Evolutionary conservation across 2,797 vertebrate genomes (phyloP), one percentile per base, ranked within the genome.

Genomic region (Sphenopsis melanotis): DNA sequence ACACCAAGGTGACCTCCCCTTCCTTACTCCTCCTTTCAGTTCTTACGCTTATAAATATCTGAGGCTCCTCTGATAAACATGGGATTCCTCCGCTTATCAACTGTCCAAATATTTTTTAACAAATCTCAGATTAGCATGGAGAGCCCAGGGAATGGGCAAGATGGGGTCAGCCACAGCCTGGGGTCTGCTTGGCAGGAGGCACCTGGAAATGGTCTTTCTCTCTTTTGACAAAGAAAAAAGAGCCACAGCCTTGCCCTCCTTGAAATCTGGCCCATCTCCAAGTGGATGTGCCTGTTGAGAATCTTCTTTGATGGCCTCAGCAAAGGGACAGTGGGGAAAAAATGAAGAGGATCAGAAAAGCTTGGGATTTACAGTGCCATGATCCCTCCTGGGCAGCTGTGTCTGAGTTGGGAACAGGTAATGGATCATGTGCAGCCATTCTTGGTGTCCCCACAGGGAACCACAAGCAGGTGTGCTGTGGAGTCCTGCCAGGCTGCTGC

Each of bases 21-120:
- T 83, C 83, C 49, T 74, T 64, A 60, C n/a, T 90, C 46, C 57
- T 85, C 32, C 75, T 74, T 41, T 9, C 34, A 68, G 3, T 77
- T 87, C 68, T 89, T 57, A 71, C 68, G 21, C 75, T 83, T 92
- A 78, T 90, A 95, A 94, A 92, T 95, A 94, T 89, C 75, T 8
- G 57, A 79, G 83, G 46, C 72, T 87, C 34, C 86, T 87, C 75
- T 87, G 72, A 87, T 87, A 95, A 92, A 90, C 88, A 96, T 52
- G 39, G 89, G 94, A 94, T 94, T 91, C 71, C 64, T 94, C 42
- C 2, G 59, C 89, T 94, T 95, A 80, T 89, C 65, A 0, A 90
- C 75, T 87, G 84, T 94, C 89, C 89, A 91, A 90, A 89, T 95
- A 80, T 85, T 95, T 90, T 89, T 92, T 80, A 89, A 89, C 68